Conservation (phyloP, 1,140 invertebrate species). For the Parasteatoda tepidariorum region DNA sequence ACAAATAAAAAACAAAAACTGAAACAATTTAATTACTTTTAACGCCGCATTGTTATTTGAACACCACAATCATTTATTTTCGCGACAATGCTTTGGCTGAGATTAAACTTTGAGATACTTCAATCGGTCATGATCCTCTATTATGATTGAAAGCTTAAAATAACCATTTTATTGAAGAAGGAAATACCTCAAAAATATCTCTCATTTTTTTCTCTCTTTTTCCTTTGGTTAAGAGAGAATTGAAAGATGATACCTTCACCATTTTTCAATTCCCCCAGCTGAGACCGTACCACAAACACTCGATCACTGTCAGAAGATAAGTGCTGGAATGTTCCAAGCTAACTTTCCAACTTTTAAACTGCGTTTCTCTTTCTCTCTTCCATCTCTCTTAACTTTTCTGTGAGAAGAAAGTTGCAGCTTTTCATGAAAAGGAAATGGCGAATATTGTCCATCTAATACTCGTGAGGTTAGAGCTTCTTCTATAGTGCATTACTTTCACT, state of each 20-base stretch:
- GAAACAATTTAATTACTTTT: too few species aligned
- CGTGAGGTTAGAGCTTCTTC: not conserved
- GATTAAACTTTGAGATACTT: slow-evolving; percentile 15
- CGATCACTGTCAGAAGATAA: slow-evolving; percentile 52
- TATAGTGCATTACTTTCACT: not conserved
- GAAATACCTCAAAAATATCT: slow-evolving; percentile 36
- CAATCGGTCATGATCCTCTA: slow-evolving; percentile 39
- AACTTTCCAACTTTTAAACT: slow-evolving; percentile 55
- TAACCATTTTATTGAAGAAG: slow-evolving; percentile 53
- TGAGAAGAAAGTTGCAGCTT: not conserved
- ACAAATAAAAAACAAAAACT: too few species aligned
- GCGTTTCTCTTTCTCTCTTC: slow-evolving; percentile 29
- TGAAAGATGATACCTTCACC: slow-evolving; percentile 56
- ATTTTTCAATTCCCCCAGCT: slow-evolving; percentile 53
- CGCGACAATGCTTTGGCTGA: too few species aligned
- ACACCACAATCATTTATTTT: too few species aligned
- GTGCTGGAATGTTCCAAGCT: slow-evolving; percentile 41
- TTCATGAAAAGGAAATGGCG: not conserved
- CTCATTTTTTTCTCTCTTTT: not conserved
- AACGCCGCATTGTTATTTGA: too few species aligned
- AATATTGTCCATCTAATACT: not conserved
- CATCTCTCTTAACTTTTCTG: slow-evolving; percentile 1
- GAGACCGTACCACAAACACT: slow-evolving; percentile 52
- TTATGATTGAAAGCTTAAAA: slow-evolving; percentile 58
- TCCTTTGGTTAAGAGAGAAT: slow-evolving; percentile 35